A percentile compares a stretch with the other conserved stretches of the same genome.
Conservation (phyloP, 1,140 invertebrate genomes). For the Portunus trituberculatus region DNA sequence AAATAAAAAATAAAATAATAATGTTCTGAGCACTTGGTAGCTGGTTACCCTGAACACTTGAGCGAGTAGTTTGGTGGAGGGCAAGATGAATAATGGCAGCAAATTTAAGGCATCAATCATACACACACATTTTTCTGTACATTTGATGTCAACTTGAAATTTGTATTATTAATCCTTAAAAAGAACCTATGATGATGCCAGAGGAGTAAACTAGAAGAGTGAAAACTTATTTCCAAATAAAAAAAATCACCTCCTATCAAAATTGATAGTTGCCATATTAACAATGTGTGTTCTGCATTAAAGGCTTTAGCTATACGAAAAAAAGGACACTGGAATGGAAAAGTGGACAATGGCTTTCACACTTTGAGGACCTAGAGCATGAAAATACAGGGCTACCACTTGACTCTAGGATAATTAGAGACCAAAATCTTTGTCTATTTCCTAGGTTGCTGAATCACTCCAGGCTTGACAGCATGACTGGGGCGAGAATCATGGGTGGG, state of each 20-base stretch:
- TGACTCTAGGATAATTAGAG: not conserved
- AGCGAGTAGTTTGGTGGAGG: constrained; percentile 40
- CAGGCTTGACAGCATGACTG: not conserved
- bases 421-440: constrained; percentile 45
- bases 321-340: not conserved
- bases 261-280: not conserved
- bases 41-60: constrained; percentile 53
- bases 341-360: not conserved
- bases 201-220: not conserved
- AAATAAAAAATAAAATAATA: no score
- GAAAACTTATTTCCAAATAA: no score
- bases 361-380: not conserved
- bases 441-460: constrained; percentile 69
- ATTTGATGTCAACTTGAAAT: not conserved
- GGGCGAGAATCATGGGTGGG: constrained; percentile 62
- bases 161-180: not conserved
- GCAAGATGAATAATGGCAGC: not conserved
- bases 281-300: not conserved
- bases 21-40: constrained; percentile 35
- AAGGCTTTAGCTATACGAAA: not conserved
- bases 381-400: not conserved
- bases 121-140: not conserved
- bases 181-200: not conserved
- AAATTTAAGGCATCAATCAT: constrained; percentile 9
- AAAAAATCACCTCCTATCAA: not conserved